A percentile compares a stretch with the other conserved stretches of the same genome.
phyloP scores from a whole-genome alignment of 1,140 invertebrate genomes.

The Drosophila eugracilis region DNA sequence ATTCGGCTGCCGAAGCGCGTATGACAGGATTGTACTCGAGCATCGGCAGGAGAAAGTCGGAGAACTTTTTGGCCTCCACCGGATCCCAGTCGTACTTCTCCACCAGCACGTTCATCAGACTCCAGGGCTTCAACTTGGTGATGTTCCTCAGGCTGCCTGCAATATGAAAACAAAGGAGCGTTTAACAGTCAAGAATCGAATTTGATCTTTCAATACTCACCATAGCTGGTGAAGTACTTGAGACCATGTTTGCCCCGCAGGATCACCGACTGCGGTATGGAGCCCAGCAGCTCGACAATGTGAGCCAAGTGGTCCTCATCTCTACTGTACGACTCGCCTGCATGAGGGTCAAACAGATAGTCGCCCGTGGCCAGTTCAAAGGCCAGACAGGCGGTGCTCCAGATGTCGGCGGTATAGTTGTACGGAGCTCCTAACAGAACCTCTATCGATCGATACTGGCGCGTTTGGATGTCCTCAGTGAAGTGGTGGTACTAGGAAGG shows the following conservation, averaged over 20 bases:
- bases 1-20: slow-evolving; percentile 96
- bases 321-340: slow-evolving; percentile 92
- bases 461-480: slow-evolving; percentile 96
- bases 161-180: neutral
- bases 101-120: slow-evolving; percentile 94
- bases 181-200: too few relatives aligned
- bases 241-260: slow-evolving; percentile 82
- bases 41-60: slow-evolving; percentile 97
- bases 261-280: slow-evolving; percentile 90
- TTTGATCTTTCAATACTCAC: slow-evolving; percentile 85
- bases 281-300: slow-evolving; percentile 98
- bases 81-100: slow-evolving; percentile 98
- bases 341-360: slow-evolving; percentile 99
- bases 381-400: slow-evolving; percentile 99
- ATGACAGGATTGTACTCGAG: slow-evolving; percentile 96
- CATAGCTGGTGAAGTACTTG: slow-evolving; percentile 84
- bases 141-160: slow-evolving; percentile 95
- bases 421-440: slow-evolving; percentile 96
- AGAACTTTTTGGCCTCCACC: slow-evolving; percentile 94
- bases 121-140: slow-evolving; percentile 97
- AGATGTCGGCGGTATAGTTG: slow-evolving; percentile 97
- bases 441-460: slow-evolving; percentile 98
- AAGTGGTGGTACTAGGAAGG: slow-evolving; percentile 81
- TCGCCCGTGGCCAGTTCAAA: slow-evolving; percentile 99
- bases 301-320: slow-evolving; percentile 99